Evolutionary conservation across 2,888 invertebrate species (phyloP).

Genomic region (Callimorpha dominula): DNA sequence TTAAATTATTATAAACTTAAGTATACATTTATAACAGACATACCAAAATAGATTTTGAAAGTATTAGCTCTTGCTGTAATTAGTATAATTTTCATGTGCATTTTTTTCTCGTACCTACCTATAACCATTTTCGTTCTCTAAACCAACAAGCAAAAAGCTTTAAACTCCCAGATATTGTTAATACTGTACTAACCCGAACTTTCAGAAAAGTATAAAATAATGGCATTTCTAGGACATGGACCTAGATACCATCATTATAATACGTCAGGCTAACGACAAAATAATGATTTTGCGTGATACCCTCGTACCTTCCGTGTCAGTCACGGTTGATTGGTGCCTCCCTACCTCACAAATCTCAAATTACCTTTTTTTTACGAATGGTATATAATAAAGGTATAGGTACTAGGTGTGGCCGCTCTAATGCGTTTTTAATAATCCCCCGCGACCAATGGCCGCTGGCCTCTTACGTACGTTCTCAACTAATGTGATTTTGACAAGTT

Average conservation of each 20-base stretch:
- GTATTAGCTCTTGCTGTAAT: not conserved
- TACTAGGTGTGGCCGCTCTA: conserved; percentile 81
- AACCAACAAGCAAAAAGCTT: conserved; percentile 20
- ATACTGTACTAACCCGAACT: conserved; percentile 36
- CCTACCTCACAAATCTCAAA: conserved; percentile 79
- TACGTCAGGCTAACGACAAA: conserved; percentile 81
- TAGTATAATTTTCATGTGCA: not conserved
- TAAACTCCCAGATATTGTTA: conserved; percentile 35
- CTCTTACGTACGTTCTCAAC: conserved; percentile 72
- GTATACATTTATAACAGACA: no score
- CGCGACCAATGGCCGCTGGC: conserved; percentile 80
- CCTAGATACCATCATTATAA: conserved; percentile 73
- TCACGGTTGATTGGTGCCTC: conserved; percentile 80
- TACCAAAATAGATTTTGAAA: no score
- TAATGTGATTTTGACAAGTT: conserved; percentile 87
- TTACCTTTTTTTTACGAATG: conserved; percentile 73
- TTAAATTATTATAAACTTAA: no score
- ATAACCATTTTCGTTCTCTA: not conserved
- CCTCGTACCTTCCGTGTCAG: conserved; percentile 83
- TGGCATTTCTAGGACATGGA: conserved; percentile 63
- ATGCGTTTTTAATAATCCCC: conserved; percentile 86
- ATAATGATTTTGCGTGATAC: conserved; percentile 85
- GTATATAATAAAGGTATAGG: conserved; percentile 58
- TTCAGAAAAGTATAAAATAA: conserved; percentile 51
- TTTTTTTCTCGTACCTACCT: not conserved